phyloP scores from a whole-genome alignment of 1,140 invertebrate species.

The Drosophila ironensis region DNA sequence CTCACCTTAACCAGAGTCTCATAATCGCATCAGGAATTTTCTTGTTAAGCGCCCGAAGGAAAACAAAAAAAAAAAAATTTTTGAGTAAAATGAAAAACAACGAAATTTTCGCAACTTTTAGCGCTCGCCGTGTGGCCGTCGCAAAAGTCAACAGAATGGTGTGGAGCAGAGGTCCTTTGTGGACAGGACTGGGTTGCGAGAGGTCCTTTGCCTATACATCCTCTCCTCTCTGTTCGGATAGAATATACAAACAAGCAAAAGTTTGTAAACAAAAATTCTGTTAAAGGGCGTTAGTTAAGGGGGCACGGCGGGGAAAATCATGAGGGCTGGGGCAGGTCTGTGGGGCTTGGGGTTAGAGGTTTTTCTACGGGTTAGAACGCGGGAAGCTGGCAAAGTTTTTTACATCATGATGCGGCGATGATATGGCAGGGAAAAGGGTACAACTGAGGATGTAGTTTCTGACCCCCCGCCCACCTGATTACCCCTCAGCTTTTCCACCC shows the following conservation, averaged over 20 bases:
- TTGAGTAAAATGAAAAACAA: slow-evolving; percentile 11
- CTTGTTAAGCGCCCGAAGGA: slow-evolving; percentile 52
- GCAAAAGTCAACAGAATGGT: slow-evolving; percentile 14
- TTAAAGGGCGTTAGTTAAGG: slow-evolving; percentile 18
- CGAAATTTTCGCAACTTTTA: slow-evolving; percentile 65
- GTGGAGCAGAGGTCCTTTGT: slow-evolving; percentile 44
- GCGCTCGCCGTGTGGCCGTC: slow-evolving; percentile 46
- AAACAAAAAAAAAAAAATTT: slow-evolving; percentile 11
- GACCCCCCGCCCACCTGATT: slow-evolving; percentile 15
- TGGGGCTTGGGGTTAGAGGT: slow-evolving; percentile 38
- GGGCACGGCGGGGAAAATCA: not conserved
- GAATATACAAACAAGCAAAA: slow-evolving; percentile 75
- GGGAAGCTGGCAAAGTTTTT: slow-evolving; percentile 64
- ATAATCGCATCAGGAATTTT: slow-evolving; percentile 77
- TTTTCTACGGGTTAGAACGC: slow-evolving; percentile 38
- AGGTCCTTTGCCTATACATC: slow-evolving; percentile 10
- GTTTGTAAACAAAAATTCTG: slow-evolving; percentile 79
- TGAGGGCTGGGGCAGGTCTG: not conserved
- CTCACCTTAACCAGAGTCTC: slow-evolving; percentile 72
- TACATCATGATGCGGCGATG: slow-evolving; percentile 78
- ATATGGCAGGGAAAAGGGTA: slow-evolving; percentile 55
- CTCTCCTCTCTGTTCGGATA: slow-evolving; percentile 13
- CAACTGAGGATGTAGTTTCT: slow-evolving; percentile 4
- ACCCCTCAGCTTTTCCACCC: not conserved
- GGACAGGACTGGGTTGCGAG: slow-evolving; percentile 54